Evolutionary conservation across 1,140 invertebrate species (phyloP).

Genomic region (Laupala kohalensis): DNA sequence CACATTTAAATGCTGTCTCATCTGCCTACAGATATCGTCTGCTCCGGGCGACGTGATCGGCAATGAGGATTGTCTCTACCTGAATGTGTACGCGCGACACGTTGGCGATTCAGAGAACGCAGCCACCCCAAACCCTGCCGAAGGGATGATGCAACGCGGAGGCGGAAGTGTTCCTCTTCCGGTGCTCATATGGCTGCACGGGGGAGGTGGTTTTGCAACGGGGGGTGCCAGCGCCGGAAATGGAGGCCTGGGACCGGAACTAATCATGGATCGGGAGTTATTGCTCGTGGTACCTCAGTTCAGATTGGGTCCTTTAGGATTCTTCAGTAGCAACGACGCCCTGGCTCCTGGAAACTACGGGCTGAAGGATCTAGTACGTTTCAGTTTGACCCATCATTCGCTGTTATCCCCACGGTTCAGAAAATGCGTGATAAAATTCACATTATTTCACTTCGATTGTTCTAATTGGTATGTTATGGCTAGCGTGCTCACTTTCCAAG

Average conservation of each 20-base stretch:
- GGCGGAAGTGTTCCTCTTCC: too few species aligned
- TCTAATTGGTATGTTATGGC: background rate
- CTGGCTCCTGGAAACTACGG: background rate
- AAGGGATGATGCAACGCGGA: background rate
- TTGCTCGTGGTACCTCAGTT: background rate
- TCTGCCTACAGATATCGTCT: too few species aligned
- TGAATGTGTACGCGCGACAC: background rate
- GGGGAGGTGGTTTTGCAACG: background rate
- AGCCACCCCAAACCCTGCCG: background rate
- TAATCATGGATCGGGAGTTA: background rate
- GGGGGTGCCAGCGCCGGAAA: too few species aligned
- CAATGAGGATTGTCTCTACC: background rate
- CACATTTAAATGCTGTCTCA: too few species aligned
- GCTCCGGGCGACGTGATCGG: background rate
- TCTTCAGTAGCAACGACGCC: background rate
- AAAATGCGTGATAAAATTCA: too few species aligned
- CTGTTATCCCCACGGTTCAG: too few species aligned
- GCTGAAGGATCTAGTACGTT: background rate
- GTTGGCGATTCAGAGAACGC: background rate
- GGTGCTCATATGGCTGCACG: background rate
- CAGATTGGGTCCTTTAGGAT: background rate
- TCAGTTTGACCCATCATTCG: too few species aligned
- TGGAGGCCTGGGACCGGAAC: background rate
- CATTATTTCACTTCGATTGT: background rate
- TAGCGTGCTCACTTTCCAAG: background rate